Evolutionary conservation across 2,797 vertebrate species (phyloP), one percentile per base, ranked within the genome.

Genomic region (Apogon hyalosoma): DNA sequence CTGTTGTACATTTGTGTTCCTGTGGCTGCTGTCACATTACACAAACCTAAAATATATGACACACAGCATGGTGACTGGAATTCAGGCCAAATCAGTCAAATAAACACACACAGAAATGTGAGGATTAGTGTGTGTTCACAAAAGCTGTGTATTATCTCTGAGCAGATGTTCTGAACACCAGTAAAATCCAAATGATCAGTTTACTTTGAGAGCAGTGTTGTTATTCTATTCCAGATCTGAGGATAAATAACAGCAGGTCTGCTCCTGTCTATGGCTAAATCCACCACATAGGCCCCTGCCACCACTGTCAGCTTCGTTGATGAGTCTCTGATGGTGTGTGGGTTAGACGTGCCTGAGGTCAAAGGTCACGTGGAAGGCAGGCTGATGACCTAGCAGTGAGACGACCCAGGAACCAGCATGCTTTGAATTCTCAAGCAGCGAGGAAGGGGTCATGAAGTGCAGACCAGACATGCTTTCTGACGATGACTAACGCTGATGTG

Each of bases 1-100:
- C 39, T 16, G 69, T 72, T 31, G 62, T 53, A 69, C 69, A 81
- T 63, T 77, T 24, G 24, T 38, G 16, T 49, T 66, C 67, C 79
- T 78, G 76, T 57, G 71, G 75, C 72, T 64, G 77, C 87, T 86
- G 91, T 90, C 91, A 79, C 87, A 88, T 91, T 84, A 67, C 91
- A 88, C 79, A 84, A 55, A 80, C 63, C 80, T 72, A 90, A 60
- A 64, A 60, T 65, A 66, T 68, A 59, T 87, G 88, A 90, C 76
- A 75, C 87, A 83, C 91, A 91, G 89, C 89, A 86, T 71, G 90
- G 12, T 4, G 50, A 68, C 78, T 69, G 78, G 79, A 84, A 77
- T 80, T 75, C 52, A 75, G 65, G 61, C 45, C 46, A 67, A 72
- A 77, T 49, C 18, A 15, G 41, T 18, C 36, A 45, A 54, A 48